These are phyloP conservation scores for Crocallis elinguaria DNA, from an alignment of 2,888 invertebrate genomes.

Conservation along the genomic window DNA sequence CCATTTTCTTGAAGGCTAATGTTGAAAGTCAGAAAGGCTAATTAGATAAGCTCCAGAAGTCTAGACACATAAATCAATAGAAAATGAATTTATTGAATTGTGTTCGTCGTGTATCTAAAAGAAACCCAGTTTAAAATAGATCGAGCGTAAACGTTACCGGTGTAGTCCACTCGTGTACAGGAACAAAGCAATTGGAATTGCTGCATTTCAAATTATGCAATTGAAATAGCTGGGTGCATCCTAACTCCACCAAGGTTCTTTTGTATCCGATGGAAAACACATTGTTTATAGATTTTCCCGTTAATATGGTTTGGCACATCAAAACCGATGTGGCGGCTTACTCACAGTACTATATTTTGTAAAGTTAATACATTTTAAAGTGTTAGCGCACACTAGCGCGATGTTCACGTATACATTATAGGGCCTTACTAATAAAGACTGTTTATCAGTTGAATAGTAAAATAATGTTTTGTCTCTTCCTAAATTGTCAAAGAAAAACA, in stretches of 20 bases:
- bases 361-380: too few species aligned
- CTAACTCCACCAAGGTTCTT: slow-evolving; percentile 26
- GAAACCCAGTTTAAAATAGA: slow-evolving; percentile 7
- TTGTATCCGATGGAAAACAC: slow-evolving; percentile 3
- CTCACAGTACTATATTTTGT: neutral
- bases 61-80: neutral
- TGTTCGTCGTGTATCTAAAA: neutral
- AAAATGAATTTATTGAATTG: neutral
- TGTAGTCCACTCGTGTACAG: slow-evolving; percentile 39
- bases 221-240: slow-evolving; percentile 24
- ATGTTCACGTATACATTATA: too few species aligned
- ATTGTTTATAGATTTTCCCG: slow-evolving; percentile 1
- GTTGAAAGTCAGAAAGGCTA: too few species aligned
- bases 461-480: too few species aligned
- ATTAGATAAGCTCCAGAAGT: neutral
- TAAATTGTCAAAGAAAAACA: too few species aligned
- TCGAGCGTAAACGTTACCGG: slow-evolving; percentile 16
- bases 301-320: neutral
- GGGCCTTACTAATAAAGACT: too few species aligned
- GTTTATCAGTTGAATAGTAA: too few species aligned
- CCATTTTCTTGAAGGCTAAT: too few species aligned
- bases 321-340: slow-evolving; percentile 1
- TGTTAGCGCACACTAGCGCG: too few species aligned
- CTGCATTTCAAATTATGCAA: slow-evolving; percentile 45
- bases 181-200: slow-evolving; percentile 52